phyloP scores from a whole-genome alignment of 2,797 vertebrate species.

The Sebastiscus tertius region DNA sequence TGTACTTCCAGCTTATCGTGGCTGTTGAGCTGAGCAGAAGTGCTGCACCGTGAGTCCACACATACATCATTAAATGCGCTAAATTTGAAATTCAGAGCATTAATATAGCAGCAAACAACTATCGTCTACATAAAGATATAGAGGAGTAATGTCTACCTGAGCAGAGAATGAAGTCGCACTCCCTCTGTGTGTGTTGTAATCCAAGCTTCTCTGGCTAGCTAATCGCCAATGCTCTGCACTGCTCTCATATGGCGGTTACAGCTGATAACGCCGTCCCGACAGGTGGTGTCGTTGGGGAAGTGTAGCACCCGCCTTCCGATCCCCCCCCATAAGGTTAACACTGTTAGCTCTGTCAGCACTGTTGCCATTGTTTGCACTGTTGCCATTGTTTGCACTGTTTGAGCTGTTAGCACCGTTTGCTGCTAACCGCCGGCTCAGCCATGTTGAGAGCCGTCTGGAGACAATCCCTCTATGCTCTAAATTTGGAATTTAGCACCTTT shows the following conservation, averaged over 20 bases:
- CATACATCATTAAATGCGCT: not conserved
- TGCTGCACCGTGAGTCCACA: not conserved
- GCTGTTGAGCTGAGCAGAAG: constrained; percentile 46
- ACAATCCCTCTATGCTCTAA: not conserved
- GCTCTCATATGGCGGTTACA: too few relatives aligned
- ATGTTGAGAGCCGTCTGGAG: too few relatives aligned
- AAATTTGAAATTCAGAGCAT: not conserved
- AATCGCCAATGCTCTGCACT: too few relatives aligned
- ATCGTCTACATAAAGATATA: not conserved
- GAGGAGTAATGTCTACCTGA: not conserved
- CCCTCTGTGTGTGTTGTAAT: not conserved
- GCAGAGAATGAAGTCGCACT: not conserved
- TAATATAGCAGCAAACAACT: not conserved
- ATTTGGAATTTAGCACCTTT: not conserved
- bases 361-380: too few relatives aligned
- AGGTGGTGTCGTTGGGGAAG: too few relatives aligned
- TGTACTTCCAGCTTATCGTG: constrained; percentile 57
- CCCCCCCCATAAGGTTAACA: too few relatives aligned
- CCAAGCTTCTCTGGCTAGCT: not conserved
- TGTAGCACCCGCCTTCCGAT: too few relatives aligned
- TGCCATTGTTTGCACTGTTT: too few relatives aligned
- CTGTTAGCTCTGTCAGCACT: too few relatives aligned
- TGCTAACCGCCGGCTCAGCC: too few relatives aligned
- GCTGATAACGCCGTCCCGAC: too few relatives aligned
- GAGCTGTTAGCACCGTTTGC: too few relatives aligned